phyloP scores from a whole-genome alignment of 2,113 vertebrate species.

The Eptesicus fuscus region DNA sequence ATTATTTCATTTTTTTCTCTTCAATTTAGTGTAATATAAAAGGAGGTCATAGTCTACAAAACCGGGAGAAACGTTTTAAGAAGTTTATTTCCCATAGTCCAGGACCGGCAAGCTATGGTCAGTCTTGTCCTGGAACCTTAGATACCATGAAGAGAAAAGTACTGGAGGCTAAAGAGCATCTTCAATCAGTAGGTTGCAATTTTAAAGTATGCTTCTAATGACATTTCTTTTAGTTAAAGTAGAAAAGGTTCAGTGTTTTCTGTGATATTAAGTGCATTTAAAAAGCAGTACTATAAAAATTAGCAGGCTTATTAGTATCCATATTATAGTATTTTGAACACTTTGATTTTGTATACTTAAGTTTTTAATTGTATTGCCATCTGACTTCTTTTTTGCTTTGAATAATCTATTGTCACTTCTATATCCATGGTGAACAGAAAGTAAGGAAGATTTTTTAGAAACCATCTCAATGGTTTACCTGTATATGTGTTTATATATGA shows the following conservation, averaged over 20 bases:
- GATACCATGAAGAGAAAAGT: constrained; percentile 22
- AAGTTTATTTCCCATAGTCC: constrained; percentile 76
- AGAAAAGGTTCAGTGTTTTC: background rate
- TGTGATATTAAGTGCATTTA: constrained; percentile 3
- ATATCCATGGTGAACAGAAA: background rate
- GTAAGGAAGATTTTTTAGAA: constrained; percentile 32
- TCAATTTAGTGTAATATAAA: constrained; percentile 69
- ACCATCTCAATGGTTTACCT: background rate
- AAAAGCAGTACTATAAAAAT: background rate
- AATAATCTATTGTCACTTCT: background rate
- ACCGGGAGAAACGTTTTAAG: constrained; percentile 84
- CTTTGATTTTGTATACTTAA: background rate
- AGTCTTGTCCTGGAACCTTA: constrained; percentile 19
- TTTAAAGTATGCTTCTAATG: constrained; percentile 11
- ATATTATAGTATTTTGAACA: background rate
- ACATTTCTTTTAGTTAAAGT: background rate
- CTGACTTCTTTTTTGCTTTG: constrained; percentile 22
- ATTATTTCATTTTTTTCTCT: constrained; percentile 17
- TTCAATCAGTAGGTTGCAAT: constrained; percentile 55
- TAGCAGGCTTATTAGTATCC: background rate
- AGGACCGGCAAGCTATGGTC: constrained; percentile 84
- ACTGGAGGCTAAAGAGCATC: background rate
- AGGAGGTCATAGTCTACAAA: constrained; percentile 84
- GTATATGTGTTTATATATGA: background rate
- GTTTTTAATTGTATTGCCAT: constrained; percentile 26